Percentiles rank a stretch among this genome's conserved stretches.
phyloP scores from a whole-genome alignment of 2,113 vertebrate genomes.

The Cavia aperea region DNA sequence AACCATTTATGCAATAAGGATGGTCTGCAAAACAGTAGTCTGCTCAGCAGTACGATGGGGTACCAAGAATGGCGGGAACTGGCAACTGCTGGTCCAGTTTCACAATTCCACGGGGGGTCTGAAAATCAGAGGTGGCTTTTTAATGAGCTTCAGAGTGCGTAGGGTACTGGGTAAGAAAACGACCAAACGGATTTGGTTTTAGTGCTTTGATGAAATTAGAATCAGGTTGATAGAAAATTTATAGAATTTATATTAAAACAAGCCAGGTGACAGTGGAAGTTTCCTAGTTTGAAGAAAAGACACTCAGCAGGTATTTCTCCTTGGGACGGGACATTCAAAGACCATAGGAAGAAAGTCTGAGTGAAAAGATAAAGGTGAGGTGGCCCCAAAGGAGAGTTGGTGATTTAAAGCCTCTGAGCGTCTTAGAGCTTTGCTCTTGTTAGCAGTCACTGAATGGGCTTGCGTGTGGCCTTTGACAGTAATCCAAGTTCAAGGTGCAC shows the following conservation, averaged over 20 bases:
- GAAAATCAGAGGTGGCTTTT: constrained; percentile 65
- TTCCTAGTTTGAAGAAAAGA: neutral
- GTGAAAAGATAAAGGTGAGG: neutral
- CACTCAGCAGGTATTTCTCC: neutral
- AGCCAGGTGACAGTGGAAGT: constrained; percentile 30
- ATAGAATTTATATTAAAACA: constrained; percentile 66
- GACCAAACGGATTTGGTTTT: constrained; percentile 64
- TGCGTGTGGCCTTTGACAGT: fast-evolving
- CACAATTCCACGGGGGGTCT: constrained; percentile 53
- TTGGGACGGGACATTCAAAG: neutral
- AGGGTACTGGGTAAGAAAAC: constrained; percentile 69
- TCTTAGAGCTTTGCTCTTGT: neutral
- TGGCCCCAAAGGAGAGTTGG: neutral
- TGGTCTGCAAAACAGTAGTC: constrained; percentile 71
- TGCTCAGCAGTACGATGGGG: constrained; percentile 61
- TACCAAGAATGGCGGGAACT: constrained; percentile 56
- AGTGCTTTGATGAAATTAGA: constrained; percentile 75
- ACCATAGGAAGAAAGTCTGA: neutral
- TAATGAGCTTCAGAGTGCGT: constrained; percentile 65
- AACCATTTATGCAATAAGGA: constrained; percentile 73
- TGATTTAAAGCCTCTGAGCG: neutral
- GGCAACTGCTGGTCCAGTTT: constrained; percentile 74
- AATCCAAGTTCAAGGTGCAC: neutral
- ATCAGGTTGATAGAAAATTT: constrained; percentile 72
- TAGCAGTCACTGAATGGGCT: fast-evolving